phyloP scores from a whole-genome alignment of 1,140 invertebrate genomes.

The Uloborus diversus region DNA sequence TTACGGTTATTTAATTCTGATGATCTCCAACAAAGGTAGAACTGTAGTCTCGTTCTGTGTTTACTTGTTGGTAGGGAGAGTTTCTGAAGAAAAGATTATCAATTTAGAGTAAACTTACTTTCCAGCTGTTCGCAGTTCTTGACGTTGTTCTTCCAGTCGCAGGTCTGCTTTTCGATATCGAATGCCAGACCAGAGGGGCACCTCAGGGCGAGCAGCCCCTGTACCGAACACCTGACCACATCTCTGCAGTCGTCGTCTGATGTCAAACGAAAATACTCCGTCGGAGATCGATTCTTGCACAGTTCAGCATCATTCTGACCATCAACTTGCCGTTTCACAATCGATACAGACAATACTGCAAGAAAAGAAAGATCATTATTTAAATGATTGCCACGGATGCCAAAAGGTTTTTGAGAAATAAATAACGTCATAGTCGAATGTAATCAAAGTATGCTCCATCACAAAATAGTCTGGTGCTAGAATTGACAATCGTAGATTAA shows the following conservation, averaged over 20 bases:
- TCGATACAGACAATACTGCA: slow-evolving; percentile 38
- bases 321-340: slow-evolving; percentile 51
- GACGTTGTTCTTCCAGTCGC: slow-evolving; percentile 93
- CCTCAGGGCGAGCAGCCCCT: slow-evolving; percentile 90
- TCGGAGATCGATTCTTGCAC: slow-evolving; percentile 92
- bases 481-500: too few species aligned
- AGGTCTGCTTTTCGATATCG: slow-evolving; percentile 95
- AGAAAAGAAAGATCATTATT: neutral
- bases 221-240: slow-evolving; percentile 94
- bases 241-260: slow-evolving; percentile 91
- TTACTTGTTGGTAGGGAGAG: too few species aligned
- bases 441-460: too few species aligned
- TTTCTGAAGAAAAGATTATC: too few species aligned
- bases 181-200: slow-evolving; percentile 92
- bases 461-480: too few species aligned
- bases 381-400: too few species aligned
- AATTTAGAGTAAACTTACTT: too few species aligned
- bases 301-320: slow-evolving; percentile 70
- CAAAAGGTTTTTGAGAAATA: too few species aligned
- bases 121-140: slow-evolving; percentile 82
- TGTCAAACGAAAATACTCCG: slow-evolving; percentile 92
- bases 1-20: too few species aligned
- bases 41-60: too few species aligned
- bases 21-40: too few species aligned
- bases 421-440: too few species aligned